Percentiles rank a stretch among this genome's conserved stretches.
Conservation (phyloP, 1,140 invertebrate species). For the Metopolophium dirhodum region DNA sequence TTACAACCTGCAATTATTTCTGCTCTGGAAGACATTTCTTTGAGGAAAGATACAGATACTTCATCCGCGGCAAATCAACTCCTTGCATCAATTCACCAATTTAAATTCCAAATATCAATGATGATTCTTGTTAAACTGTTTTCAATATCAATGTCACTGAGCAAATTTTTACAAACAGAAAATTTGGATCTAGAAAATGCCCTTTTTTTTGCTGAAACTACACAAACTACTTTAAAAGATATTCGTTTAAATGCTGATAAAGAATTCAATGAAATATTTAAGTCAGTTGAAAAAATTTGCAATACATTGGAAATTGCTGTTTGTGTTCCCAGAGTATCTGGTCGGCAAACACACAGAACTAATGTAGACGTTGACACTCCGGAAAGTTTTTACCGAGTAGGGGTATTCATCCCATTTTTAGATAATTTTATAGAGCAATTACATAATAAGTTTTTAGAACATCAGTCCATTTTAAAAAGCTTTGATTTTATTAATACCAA, state of each 20-base stretch:
- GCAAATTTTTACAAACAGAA: slow-evolving; percentile 23
- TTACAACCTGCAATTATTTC: background rate
- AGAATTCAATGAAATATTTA: background rate
- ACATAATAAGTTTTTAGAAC: background rate
- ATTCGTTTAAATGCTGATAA: background rate
- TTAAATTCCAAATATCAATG: slow-evolving; percentile 4
- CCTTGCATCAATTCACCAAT: background rate
- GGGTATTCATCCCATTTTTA: background rate
- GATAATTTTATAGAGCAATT: slow-evolving; percentile 14
- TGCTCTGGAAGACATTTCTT: slow-evolving; percentile 30
- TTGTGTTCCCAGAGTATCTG: slow-evolving; percentile 3
- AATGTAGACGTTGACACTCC: background rate
- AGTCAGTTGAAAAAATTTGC: background rate
- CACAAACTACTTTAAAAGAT: background rate
- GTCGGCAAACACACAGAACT: background rate
- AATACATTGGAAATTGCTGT: background rate
- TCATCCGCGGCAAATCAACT: background rate
- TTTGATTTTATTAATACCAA: background rate
- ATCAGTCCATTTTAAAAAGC: background rate
- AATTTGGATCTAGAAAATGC: background rate
- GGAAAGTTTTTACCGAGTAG: background rate
- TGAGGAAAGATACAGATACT: background rate
- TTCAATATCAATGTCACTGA: background rate
- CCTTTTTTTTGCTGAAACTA: background rate
- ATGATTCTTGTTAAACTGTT: background rate